Base-by-base conservation (phyloP, 2,888 invertebrate genomes). In the Darwinula stevensoni region DNA sequence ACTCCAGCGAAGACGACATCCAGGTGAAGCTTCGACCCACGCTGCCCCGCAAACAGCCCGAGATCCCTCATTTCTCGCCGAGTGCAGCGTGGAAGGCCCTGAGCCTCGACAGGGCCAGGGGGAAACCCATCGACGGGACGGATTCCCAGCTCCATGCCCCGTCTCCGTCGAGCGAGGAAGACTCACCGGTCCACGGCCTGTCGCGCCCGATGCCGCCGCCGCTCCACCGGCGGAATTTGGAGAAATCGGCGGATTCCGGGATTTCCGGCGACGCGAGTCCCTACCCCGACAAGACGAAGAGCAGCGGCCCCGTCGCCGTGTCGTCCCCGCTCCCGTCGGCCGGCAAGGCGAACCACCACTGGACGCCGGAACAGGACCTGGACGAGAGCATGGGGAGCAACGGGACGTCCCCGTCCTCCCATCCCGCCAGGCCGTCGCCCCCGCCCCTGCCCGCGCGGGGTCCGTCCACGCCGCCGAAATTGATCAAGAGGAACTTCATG, bases 351-450 rank as follows among this genome's bases (percentile, higher is more conserved):
- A 29, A 29, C 6, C 33, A 30, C 2, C 18, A 32, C 0, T 78
- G 76, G 78, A 76, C 75, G 1, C 76, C 78, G 0, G 73, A 76
- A 43, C 75, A 76, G 47, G 78, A 78, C 48, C 57, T 78, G n/a
- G 67, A 62, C 22, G 69, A 67, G 3, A 68, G 68, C 27, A 45
- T 22, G 22, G 22, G 22, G 22, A n/a, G n/a, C 35, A 26, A 34
- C 33, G 12, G 26, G 34, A 2, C 36, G 36, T 2, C 14, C 26
- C 4, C 36, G 37, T 13, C 27, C 33, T 3, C 22, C 32, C 11
- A 38, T 37, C 9, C 39, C 41, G 4, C 40, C 41, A 36, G 36
- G 31, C 34, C 34, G 11, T 28, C 29, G 15, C 37, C 39, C 6
- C 41, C 41, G 2, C 44, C 43, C 29, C 11, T 13, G 6, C 29